These are phyloP conservation scores for Ceyx margarethae DNA, from an alignment of 2,113 vertebrate species.

Conservation along the genomic window DNA sequence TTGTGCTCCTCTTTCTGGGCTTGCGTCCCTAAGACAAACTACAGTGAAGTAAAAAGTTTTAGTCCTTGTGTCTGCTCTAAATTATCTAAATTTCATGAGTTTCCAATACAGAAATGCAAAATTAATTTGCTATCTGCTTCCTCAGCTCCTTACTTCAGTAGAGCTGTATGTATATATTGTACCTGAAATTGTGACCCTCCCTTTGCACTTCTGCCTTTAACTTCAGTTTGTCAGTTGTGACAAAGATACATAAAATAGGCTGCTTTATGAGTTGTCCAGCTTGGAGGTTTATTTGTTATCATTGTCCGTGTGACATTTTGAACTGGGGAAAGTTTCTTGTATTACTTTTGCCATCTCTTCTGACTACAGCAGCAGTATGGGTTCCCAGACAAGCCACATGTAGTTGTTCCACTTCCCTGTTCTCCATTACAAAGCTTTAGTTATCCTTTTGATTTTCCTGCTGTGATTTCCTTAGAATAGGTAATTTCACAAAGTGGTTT, in stretches of 20 bases:
- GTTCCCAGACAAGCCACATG: neutral
- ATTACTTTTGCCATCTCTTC: neutral
- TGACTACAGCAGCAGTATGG: neutral
- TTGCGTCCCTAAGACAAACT: neutral
- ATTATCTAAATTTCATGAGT: neutral
- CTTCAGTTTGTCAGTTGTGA: neutral
- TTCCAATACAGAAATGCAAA: neutral
- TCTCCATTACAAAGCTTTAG: neutral
- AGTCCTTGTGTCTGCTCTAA: neutral
- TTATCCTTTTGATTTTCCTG: neutral
- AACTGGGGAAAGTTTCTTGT: neutral
- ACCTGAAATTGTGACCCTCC: neutral
- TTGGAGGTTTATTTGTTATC: neutral
- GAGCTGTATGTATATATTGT: neutral
- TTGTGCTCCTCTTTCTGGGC: neutral
- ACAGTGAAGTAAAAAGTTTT: neutral
- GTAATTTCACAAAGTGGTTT: neutral
- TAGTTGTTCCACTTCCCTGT: rapidly evolving
- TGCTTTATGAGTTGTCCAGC: neutral
- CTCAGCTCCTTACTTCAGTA: neutral
- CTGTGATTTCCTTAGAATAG: neutral
- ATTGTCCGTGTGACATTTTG: neutral
- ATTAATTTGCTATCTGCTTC: neutral
- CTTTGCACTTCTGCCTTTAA: neutral
- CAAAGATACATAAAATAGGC: neutral